Evolutionary conservation across 1,140 invertebrate genomes (phyloP).

Genomic region (Ceratitis capitata): DNA sequence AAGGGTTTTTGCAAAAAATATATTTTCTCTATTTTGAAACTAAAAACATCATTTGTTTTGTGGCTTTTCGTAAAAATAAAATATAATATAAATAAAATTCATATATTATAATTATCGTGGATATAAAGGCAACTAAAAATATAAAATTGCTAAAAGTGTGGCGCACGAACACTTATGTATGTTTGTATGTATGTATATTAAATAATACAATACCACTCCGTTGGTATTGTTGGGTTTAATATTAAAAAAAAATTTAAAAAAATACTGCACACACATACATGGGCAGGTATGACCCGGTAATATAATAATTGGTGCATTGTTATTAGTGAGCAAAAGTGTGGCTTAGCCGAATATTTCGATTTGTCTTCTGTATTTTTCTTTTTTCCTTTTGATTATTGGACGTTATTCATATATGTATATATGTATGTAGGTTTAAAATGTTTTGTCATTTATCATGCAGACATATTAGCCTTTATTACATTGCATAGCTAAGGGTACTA

Average conservation of each 20-base stretch:
- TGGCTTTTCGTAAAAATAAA: too few relatives aligned
- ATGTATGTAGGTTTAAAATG: background rate
- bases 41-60: too few relatives aligned
- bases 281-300: background rate
- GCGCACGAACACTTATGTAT: background rate
- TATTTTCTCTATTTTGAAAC: too few relatives aligned
- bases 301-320: background rate
- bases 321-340: background rate
- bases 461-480: background rate
- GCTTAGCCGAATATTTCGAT: background rate
- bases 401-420: background rate
- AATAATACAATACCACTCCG: background rate
- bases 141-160: background rate
- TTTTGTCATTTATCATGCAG: background rate
- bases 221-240: background rate
- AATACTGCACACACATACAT: background rate
- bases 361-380: too few relatives aligned
- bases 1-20: too few relatives aligned
- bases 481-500: too few relatives aligned
- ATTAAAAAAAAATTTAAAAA: background rate
- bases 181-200: too few relatives aligned
- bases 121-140: background rate
- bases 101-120: too few relatives aligned
- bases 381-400: background rate
- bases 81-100: background rate